Conservation (phyloP, 2,888 invertebrate genomes). For the Erannis defoliaria region DNA sequence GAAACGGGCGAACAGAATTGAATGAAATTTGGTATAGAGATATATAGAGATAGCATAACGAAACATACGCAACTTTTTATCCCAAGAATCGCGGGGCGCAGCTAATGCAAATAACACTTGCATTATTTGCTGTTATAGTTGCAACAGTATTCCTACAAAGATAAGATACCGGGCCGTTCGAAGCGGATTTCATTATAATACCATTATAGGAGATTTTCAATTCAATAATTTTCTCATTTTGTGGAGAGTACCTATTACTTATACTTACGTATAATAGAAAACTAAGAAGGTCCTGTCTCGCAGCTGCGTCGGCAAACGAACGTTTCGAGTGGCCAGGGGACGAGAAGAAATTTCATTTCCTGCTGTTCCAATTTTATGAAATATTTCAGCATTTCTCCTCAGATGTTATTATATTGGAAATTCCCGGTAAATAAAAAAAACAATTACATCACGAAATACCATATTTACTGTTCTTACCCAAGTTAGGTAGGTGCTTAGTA, state of each 20-base stretch:
- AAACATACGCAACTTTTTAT: too few relatives aligned
- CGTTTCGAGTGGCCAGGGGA: conserved; percentile 51
- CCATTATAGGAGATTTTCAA: conserved; percentile 26
- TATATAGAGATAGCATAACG: too few relatives aligned
- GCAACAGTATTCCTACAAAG: neutral
- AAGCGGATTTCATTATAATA: conserved; percentile 22
- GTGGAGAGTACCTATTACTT: conserved; percentile 50
- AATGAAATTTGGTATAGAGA: too few relatives aligned
- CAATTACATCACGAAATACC: too few relatives aligned
- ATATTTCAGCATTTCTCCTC: conserved; percentile 44
- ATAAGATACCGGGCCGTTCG: conserved; percentile 1
- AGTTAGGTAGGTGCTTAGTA: too few relatives aligned
- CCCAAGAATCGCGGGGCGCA: too few relatives aligned
- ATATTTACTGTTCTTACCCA: too few relatives aligned
- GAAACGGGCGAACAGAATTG: too few relatives aligned
- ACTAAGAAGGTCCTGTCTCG: conserved; percentile 49
- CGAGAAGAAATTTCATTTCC: conserved; percentile 64
- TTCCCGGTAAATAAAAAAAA: neutral
- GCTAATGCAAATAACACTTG: too few relatives aligned
- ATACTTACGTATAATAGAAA: conserved; percentile 45
- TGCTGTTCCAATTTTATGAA: conserved; percentile 55
- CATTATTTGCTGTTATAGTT: too few relatives aligned
- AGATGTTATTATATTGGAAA: neutral
- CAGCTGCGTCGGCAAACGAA: conserved; percentile 54
- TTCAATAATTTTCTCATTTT: conserved; percentile 42